A percentile compares a stretch with the other conserved stretches of the same genome.
Conservation (phyloP, 1,140 invertebrate species). For the Babylonia areolata region DNA sequence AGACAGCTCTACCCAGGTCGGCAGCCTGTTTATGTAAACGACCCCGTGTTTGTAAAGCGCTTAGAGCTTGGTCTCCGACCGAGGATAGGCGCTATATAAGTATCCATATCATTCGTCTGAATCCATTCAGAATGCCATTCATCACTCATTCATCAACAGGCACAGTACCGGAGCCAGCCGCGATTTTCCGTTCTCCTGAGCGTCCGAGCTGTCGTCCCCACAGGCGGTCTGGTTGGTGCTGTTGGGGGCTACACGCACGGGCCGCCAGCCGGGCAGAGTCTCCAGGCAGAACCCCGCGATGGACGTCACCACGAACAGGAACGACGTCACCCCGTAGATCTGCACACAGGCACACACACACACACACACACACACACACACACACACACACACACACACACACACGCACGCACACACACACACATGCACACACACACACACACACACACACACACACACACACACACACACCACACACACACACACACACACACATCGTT, state of each 20-base stretch:
- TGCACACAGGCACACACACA: constrained; percentile 50
- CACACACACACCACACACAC: too few relatives aligned
- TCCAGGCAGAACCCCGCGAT: constrained; percentile 95
- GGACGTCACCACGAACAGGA: constrained; percentile 93
- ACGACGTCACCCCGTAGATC: constrained; percentile 89
- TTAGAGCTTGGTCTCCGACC: too few relatives aligned
- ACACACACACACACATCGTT: too few relatives aligned
- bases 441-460: too few relatives aligned
- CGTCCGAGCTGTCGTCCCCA: constrained; percentile 36
- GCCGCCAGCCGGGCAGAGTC: constrained; percentile 89
- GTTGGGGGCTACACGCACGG: constrained; percentile 83
- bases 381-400: not conserved
- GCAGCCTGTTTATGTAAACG: too few relatives aligned
- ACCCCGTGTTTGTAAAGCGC: too few relatives aligned
- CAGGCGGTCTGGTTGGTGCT: constrained; percentile 71
- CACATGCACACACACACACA: not conserved
- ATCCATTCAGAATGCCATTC: too few relatives aligned
- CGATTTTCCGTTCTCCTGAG: constrained; percentile 28
- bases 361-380: not conserved
- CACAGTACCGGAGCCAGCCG: constrained; percentile 30
- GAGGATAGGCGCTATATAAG: too few relatives aligned
- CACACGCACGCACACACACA: not conserved
- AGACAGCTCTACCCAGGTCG: too few relatives aligned
- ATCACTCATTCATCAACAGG: too few relatives aligned
- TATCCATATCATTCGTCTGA: too few relatives aligned